Conservation (phyloP, 1,140 invertebrate genomes). For the Microplitis mediator region DNA sequence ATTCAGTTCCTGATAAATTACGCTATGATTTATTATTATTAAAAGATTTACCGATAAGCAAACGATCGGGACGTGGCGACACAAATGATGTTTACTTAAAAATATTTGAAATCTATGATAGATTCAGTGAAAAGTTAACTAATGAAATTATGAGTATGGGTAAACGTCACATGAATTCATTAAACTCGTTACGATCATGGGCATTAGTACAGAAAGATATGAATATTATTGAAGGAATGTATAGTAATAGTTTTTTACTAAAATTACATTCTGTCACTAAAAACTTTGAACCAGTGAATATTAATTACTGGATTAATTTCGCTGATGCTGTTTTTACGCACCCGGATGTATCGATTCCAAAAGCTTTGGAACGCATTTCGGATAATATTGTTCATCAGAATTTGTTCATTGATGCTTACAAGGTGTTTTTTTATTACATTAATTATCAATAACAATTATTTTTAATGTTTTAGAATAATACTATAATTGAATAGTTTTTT, state of each 20-base stretch:
- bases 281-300: constrained; percentile 49
- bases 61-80: constrained; percentile 16
- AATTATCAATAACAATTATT: not conserved
- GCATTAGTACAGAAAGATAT: constrained; percentile 62
- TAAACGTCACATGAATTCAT: constrained; percentile 50
- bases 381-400: constrained; percentile 65
- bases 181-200: constrained; percentile 66
- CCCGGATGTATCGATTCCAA: constrained; percentile 60
- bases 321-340: constrained; percentile 68
- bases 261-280: constrained; percentile 55
- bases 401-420: constrained; percentile 67
- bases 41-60: constrained; percentile 28
- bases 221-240: constrained; percentile 65
- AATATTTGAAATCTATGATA: constrained; percentile 64
- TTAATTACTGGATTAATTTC: constrained; percentile 67
- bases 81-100: constrained; percentile 33
- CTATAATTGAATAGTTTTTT: not conserved
- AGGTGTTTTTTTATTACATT: constrained; percentile 61
- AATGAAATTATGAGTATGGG: constrained; percentile 40
- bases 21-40: constrained; percentile 30
- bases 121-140: constrained; percentile 62
- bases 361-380: constrained; percentile 60
- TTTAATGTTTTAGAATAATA: not conserved
- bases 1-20: constrained; percentile 27
- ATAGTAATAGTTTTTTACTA: constrained; percentile 65